These are phyloP conservation scores for Chlorops oryzae DNA, from an alignment of 1,140 invertebrate species.

Conservation along the genomic window DNA sequence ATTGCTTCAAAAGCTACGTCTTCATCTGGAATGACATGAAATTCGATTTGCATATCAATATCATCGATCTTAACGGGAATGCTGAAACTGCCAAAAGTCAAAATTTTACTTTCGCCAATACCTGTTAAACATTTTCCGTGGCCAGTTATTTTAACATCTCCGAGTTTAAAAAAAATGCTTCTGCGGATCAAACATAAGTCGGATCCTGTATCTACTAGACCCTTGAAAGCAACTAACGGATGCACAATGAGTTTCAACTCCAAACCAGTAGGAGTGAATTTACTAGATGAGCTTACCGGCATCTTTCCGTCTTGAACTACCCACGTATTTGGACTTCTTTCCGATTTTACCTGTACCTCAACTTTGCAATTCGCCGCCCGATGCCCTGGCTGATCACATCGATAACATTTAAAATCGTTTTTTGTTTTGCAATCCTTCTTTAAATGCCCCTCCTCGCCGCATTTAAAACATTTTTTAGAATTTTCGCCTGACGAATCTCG, in stretches of 20 bases:
- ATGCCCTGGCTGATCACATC: slow-evolving; percentile 1
- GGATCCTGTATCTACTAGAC: slow-evolving; percentile 1
- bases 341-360: neutral
- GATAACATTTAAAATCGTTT: neutral
- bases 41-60: slow-evolving; percentile 9
- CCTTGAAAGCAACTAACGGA: neutral
- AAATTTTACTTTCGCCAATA: slow-evolving; percentile 8
- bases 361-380: neutral
- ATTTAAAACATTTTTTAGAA: neutral
- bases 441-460: neutral
- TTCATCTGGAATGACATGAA: slow-evolving; percentile 12
- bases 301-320: neutral
- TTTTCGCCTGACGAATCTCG: neutral
- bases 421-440: slow-evolving; percentile 1
- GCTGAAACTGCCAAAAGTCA: slow-evolving; percentile 10
- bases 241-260: neutral
- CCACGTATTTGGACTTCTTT: neutral
- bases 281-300: neutral
- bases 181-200: slow-evolving; percentile 4
- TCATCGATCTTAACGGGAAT: neutral
- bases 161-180: neutral
- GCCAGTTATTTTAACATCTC: neutral
- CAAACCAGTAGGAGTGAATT: neutral
- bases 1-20: slow-evolving; percentile 12
- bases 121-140: slow-evolving; percentile 3